These are phyloP conservation scores for Euphydryas editha DNA, from an alignment of 2,888 invertebrate species.

Conservation along the genomic window DNA sequence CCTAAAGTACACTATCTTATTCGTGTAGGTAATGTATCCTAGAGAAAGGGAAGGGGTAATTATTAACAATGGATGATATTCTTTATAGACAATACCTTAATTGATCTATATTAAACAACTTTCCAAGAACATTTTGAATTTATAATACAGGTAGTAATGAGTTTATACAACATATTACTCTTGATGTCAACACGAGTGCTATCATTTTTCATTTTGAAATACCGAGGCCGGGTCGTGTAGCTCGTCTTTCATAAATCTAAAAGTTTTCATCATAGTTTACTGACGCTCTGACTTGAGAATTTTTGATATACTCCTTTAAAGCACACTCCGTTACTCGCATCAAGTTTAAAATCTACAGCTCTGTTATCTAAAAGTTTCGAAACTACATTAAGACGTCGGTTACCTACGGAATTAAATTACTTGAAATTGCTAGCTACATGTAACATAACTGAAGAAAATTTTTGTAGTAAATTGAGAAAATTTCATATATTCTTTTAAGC, in stretches of 20 bases:
- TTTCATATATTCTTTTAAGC: neutral
- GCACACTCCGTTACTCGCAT: slow-evolving; percentile 19
- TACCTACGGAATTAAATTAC: slow-evolving; percentile 18
- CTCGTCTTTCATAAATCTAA: slow-evolving; percentile 41
- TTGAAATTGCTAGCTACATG: slow-evolving; percentile 7
- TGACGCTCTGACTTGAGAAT: slow-evolving; percentile 40
- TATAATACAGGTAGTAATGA: neutral
- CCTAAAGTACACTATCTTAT: no score
- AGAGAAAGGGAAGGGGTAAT: no score
- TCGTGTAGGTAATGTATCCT: no score
- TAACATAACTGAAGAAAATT: slow-evolving; percentile 4
- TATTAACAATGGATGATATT: no score
- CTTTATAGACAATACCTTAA: no score
- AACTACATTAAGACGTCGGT: slow-evolving; percentile 20
- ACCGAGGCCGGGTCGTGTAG: slow-evolving; percentile 16
- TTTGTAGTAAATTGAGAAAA: neutral
- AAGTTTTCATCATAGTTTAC: slow-evolving; percentile 43
- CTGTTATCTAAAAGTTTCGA: slow-evolving; percentile 24
- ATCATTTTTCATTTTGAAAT: slow-evolving; percentile 33
- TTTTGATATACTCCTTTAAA: slow-evolving; percentile 38
- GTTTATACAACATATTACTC: slow-evolving; percentile 6
- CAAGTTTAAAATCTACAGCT: slow-evolving; percentile 37
- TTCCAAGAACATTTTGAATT: no score
- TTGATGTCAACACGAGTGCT: slow-evolving; percentile 1
- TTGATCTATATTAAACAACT: no score